Evolutionary conservation across 2,888 invertebrate genomes (phyloP), one percentile per base, ranked within the genome.

Genomic region (Muscina levida): DNA sequence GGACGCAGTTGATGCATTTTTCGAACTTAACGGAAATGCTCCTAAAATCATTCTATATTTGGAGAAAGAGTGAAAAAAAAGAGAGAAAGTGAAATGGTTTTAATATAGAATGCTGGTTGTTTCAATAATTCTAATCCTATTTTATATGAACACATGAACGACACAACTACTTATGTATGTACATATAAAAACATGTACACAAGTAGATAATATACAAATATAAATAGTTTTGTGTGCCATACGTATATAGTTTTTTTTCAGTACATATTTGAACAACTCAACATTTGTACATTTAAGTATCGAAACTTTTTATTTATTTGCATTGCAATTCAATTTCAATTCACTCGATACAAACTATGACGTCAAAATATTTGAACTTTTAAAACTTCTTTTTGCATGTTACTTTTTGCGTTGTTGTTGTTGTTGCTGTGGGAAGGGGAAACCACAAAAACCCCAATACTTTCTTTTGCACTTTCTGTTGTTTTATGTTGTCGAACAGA

Each of bases 11-110:
- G 85, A 77, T 42, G 83, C 79, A 73, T 84, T 84, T 72, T 86
- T 87, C 31, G 85, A 85, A 51, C 87, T 86, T n/a, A 88, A 80
- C 44, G 88, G 87, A 85, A 87, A 87, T 31, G 87, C 87, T 76
- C 88, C 87, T 73, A 88, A 85, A 79, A 88, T 81, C 88, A 88
- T 88, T 56, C 84, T 84, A 76, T 8, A 75, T 72, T 68, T n/a
- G n/a, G n/a, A n/a, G n/a, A n/a, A n/a, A n/a, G n/a, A 65, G 57
- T 26, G 31, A 19, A 48, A 77, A 71, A 11, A 2, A 71, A 44
- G 51, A 73, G 1, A 46, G 8, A 13, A 39, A 19, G 13, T 4
- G 22, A 46, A 15, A 6, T 8, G 5, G 51, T 19, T 19, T 48
- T 24, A 13, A 46, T 48, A 8, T 68, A 1, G 3, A 59, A 10